Evolutionary conservation across 2,888 invertebrate genomes (phyloP).

Genomic region (Tetragonisca angustula): DNA sequence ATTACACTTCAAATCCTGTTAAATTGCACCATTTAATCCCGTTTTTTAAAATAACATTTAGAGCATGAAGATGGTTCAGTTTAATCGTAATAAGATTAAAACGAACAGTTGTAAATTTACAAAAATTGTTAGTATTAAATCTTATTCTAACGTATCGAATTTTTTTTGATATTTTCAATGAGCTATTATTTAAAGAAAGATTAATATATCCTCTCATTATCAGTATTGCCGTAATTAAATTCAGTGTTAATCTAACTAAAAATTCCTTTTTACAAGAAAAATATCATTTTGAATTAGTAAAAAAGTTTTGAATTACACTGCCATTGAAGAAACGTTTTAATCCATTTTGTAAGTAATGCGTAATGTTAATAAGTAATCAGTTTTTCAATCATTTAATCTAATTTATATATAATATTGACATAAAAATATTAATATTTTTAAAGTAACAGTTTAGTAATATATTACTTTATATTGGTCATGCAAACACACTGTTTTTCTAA

Average conservation of each 20-base stretch:
- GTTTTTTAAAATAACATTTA: conserved; percentile 8
- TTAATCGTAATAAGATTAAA: not conserved
- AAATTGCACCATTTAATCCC: not conserved
- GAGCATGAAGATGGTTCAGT: not conserved
- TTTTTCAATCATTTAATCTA: too few relatives aligned
- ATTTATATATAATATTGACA: too few relatives aligned
- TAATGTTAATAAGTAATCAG: too few relatives aligned
- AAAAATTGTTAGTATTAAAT: not conserved
- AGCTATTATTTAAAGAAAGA: too few relatives aligned
- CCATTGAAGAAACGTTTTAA: not conserved
- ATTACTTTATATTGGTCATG: not conserved
- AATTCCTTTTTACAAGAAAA: not conserved
- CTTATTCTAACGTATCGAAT: not conserved
- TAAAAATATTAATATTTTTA: not conserved
- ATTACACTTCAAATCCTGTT: conserved; percentile 5
- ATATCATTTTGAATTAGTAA: too few relatives aligned
- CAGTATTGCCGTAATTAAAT: not conserved
- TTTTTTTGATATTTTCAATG: not conserved
- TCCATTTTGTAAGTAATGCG: too few relatives aligned
- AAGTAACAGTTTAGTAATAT: not conserved
- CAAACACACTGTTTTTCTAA: not conserved
- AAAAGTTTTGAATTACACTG: not conserved
- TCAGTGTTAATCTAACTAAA: not conserved
- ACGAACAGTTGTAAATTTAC: not conserved
- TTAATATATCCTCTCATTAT: not conserved